Conservation (phyloP, 2,888 invertebrate species). For the Watsonalla cultraria region DNA sequence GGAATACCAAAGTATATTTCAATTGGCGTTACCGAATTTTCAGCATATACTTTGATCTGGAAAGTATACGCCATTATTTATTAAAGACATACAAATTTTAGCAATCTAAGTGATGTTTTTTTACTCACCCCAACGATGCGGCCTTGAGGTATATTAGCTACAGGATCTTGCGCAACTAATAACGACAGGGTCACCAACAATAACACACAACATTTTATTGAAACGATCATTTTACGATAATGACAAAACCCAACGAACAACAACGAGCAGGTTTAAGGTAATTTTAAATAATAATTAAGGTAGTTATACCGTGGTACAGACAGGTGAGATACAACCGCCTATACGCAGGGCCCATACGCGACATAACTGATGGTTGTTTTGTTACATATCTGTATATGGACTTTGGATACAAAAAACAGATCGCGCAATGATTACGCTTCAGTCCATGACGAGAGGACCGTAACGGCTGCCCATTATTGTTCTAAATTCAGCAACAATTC, state of each 20-base stretch:
- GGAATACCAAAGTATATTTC: conserved; percentile 88
- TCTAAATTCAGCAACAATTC: conserved; percentile 51
- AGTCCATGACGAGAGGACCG: conserved; percentile 62
- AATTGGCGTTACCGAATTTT: conserved; percentile 78
- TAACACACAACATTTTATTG: conserved; percentile 10
- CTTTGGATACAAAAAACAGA: conserved; percentile 57
- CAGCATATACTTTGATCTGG: conserved; percentile 83
- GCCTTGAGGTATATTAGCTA: conserved; percentile 77
- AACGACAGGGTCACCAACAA: conserved; percentile 15
- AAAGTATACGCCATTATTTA: conserved; percentile 17
- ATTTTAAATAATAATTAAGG: background rate
- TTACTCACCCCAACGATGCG: conserved; percentile 78
- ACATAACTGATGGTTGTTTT: conserved; percentile 32
- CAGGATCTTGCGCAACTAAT: conserved; percentile 65
- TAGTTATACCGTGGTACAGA: conserved; percentile 1
- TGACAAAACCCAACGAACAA: background rate
- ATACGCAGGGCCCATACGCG: conserved; percentile 13
- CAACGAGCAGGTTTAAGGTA: background rate
- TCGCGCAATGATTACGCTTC: conserved; percentile 65
- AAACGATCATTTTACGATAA: conserved; percentile 8
- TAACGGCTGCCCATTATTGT: conserved; percentile 58
- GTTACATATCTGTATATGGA: conserved; percentile 21
- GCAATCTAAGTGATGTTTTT: background rate
- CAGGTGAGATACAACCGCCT: conserved; percentile 5
- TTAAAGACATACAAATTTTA: background rate